These are phyloP conservation scores for Chrysemys picta DNA, from an alignment of 2,113 vertebrate genomes.

Conservation along the genomic window DNA sequence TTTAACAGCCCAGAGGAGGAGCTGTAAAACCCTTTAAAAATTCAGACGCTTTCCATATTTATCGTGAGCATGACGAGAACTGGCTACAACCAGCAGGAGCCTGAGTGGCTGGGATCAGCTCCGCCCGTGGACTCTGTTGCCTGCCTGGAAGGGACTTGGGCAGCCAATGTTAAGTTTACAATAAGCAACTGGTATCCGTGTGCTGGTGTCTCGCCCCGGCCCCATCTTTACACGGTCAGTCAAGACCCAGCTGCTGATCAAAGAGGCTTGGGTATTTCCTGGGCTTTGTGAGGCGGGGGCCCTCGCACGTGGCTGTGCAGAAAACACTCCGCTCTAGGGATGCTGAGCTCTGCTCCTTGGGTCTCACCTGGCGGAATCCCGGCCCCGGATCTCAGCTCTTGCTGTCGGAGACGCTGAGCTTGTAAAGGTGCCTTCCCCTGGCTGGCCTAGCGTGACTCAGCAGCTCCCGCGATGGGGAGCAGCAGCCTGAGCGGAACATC, in stretches of 20 bases:
- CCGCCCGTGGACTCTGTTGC: not conserved
- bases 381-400: too few relatives aligned
- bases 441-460: not conserved
- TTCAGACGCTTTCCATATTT: not conserved
- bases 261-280: not conserved
- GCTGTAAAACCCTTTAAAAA: not conserved
- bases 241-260: not conserved
- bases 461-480: not conserved
- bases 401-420: too few relatives aligned
- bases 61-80: not conserved
- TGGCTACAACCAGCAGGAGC: not conserved
- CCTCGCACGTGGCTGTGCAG: not conserved
- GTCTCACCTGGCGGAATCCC: not conserved
- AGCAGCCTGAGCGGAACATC: not conserved
- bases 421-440: not conserved
- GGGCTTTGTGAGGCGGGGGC: not conserved
- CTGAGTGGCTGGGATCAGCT: not conserved
- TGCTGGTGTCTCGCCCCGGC: not conserved
- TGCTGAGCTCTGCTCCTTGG: too few relatives aligned
- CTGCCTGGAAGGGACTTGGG: not conserved
- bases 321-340: not conserved
- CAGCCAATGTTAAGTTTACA: not conserved
- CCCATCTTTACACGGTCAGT: not conserved
- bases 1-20: not conserved
- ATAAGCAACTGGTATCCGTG: not conserved